Percentiles rank a stretch among this genome's conserved stretches.
Conservation (phyloP, 2,797 vertebrate genomes). For the Tapirus indicus region DNA sequence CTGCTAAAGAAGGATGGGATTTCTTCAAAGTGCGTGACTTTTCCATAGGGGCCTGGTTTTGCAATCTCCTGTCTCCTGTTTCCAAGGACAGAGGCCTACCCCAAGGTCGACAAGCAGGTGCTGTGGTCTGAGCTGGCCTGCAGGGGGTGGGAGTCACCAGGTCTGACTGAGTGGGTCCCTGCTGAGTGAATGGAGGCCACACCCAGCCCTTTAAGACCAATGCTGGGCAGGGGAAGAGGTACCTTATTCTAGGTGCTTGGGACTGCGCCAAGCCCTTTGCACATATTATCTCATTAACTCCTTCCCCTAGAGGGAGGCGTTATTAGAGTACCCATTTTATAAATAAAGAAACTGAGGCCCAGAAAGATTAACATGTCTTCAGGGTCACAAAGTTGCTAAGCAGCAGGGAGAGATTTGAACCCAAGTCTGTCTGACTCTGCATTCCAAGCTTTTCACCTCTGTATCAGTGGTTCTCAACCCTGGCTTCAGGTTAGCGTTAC, state of each 20-base stretch:
- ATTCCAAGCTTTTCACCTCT: background rate
- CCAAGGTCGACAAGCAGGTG: constrained; percentile 38
- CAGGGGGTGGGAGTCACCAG: constrained; percentile 74
- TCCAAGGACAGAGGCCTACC: constrained; percentile 62
- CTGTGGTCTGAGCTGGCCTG: constrained; percentile 50
- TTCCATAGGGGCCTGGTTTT: background rate
- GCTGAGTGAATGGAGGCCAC: background rate
- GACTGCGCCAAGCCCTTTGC: background rate
- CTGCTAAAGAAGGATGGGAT: background rate
- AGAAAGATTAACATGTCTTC: background rate
- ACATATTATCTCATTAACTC: background rate
- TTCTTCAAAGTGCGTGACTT: background rate
- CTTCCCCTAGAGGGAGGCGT: background rate
- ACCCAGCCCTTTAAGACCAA: background rate
- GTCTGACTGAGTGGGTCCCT: background rate
- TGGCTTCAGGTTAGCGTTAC: background rate
- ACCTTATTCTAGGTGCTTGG: background rate
- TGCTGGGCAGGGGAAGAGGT: background rate
- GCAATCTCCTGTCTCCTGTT: background rate
- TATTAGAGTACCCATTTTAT: background rate
- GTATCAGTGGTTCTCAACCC: background rate
- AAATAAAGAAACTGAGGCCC: constrained; percentile 47
- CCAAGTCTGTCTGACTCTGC: background rate
- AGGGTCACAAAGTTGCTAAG: background rate
- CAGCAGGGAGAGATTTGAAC: background rate